Evolutionary conservation across 2,113 vertebrate genomes (phyloP).

Genomic region (Poeciliopsis prolifica): DNA sequence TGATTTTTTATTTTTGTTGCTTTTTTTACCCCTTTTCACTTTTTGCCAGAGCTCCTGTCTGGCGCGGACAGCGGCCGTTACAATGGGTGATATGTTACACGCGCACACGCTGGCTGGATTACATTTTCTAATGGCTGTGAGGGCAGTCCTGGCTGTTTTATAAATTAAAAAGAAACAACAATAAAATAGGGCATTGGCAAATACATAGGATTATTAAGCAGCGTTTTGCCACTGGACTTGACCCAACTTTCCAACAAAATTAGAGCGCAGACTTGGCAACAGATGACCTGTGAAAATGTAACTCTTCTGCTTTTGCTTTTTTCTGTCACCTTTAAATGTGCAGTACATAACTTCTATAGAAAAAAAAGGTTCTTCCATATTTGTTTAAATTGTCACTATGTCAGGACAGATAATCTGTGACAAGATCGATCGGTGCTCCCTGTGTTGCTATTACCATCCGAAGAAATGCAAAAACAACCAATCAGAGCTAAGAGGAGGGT

Average conservation of each 20-base stretch:
- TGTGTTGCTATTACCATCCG: no score
- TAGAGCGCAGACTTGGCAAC: slow-evolving; percentile 21
- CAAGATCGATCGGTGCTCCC: no score
- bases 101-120: slow-evolving; percentile 74
- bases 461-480: no score
- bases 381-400: no score
- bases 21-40: slow-evolving; percentile 35
- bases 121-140: slow-evolving; percentile 81
- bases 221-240: slow-evolving; percentile 43
- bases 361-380: no score
- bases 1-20: slow-evolving; percentile 26
- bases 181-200: slow-evolving; percentile 60
- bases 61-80: slow-evolving; percentile 45
- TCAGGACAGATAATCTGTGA: no score
- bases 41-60: slow-evolving; percentile 61
- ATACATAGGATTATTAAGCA: slow-evolving; percentile 60
- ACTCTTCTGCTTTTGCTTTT: neutral
- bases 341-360: no score
- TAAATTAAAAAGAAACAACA: slow-evolving; percentile 49
- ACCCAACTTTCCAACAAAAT: slow-evolving; percentile 45
- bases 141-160: slow-evolving; percentile 67
- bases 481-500: no score
- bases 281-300: slow-evolving; percentile 2
- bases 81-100: slow-evolving; percentile 77
- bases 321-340: no score